These are phyloP conservation scores for Argopecten irradians DNA, from an alignment of 1,140 invertebrate genomes.

Conservation along the genomic window DNA sequence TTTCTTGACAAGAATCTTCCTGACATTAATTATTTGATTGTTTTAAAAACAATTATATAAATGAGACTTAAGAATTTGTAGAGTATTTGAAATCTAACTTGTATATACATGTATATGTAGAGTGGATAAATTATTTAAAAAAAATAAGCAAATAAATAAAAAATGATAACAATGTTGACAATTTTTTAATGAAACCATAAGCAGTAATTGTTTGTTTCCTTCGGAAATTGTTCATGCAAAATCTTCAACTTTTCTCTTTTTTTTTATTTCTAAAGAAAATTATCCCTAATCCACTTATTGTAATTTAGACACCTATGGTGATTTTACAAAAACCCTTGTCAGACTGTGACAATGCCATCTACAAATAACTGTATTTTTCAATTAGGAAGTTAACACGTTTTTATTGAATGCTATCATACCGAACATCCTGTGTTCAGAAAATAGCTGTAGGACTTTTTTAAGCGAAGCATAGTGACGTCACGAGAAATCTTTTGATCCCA, in stretches of 20 bases:
- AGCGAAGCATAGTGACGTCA: slow-evolving; percentile 14
- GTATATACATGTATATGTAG: not conserved
- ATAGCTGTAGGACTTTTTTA: slow-evolving; percentile 20
- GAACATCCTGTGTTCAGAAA: slow-evolving; percentile 16
- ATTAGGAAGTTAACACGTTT: slow-evolving; percentile 1
- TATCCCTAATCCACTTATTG: not conserved
- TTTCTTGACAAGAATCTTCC: too few relatives aligned
- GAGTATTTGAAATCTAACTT: not conserved
- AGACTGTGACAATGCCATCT: not conserved
- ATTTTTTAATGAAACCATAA: not conserved
- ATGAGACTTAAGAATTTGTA: not conserved
- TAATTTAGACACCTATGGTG: not conserved
- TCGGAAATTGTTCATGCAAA: not conserved
- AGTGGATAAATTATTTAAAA: not conserved
- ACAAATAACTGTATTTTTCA: slow-evolving; percentile 21
- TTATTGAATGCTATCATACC: not conserved
- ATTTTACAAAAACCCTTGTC: not conserved
- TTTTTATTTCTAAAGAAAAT: not conserved
- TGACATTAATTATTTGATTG: too few relatives aligned
- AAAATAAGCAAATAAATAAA: not conserved
- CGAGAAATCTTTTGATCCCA: slow-evolving; percentile 16
- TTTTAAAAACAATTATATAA: too few relatives aligned
- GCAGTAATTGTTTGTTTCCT: not conserved
- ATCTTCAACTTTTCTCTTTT: not conserved
- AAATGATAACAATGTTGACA: too few relatives aligned